Conservation (phyloP, 2,888 invertebrate species). For the Brenthis ino region DNA sequence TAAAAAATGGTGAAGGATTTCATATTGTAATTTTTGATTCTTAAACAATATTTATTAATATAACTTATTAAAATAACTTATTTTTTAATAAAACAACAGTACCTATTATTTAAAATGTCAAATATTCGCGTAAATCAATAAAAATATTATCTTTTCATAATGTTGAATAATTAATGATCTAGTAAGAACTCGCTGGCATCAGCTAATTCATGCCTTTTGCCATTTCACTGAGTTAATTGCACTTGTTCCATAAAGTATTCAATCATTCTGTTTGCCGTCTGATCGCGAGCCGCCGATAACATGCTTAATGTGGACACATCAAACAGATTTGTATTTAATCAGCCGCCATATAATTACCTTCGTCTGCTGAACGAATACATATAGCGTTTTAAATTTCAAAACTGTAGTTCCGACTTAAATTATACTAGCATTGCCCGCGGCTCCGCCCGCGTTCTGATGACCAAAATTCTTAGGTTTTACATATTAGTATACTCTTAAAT, state of each 20-base stretch:
- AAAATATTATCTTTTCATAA: too few relatives aligned
- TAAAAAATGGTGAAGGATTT: too few relatives aligned
- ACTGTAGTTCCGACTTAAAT: slow-evolving; percentile 27
- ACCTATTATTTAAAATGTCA: too few relatives aligned
- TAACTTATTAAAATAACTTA: too few relatives aligned
- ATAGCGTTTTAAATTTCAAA: slow-evolving; percentile 15
- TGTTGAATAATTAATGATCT: too few relatives aligned
- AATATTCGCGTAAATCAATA: too few relatives aligned
- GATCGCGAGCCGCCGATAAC: slow-evolving; percentile 21
- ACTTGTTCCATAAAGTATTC: slow-evolving; percentile 25
- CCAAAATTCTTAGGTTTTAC: too few relatives aligned
- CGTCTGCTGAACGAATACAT: slow-evolving; percentile 13
- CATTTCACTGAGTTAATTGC: slow-evolving; percentile 16
- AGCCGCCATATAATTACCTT: slow-evolving; percentile 34
- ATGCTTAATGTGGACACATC: slow-evolving; percentile 35
- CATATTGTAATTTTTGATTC: too few relatives aligned
- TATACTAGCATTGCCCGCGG: too few relatives aligned
- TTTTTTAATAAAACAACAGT: neutral
- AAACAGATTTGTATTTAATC: slow-evolving; percentile 37
- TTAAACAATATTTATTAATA: too few relatives aligned
- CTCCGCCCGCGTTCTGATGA: too few relatives aligned
- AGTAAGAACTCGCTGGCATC: slow-evolving; percentile 2
- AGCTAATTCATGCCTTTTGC: slow-evolving; percentile 14
- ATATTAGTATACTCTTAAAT: too few relatives aligned
- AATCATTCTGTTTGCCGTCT: slow-evolving; percentile 31